A percentile compares a stretch with the other conserved stretches of the same genome.
Conservation (phyloP, 1,140 invertebrate species). For the Antheraea mylitta region DNA sequence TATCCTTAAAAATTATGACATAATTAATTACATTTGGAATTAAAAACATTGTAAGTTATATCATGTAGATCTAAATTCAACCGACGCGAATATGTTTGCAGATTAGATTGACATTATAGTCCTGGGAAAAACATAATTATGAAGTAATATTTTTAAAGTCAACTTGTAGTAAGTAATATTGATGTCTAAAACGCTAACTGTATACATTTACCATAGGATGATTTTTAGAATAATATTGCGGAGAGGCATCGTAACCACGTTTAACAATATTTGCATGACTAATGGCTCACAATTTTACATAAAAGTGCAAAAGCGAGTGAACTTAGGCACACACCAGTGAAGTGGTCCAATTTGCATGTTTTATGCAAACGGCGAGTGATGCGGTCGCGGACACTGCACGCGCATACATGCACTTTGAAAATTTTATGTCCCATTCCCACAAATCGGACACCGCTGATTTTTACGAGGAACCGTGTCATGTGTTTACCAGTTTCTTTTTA, state of each 20-base stretch:
- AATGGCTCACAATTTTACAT: constrained; percentile 66
- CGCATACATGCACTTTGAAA: constrained; percentile 63
- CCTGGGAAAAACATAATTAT: no score
- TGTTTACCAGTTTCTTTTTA: constrained; percentile 19
- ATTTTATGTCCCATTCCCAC: constrained; percentile 72
- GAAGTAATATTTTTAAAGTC: no score
- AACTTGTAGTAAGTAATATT: neutral
- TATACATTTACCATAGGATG: constrained; percentile 18
- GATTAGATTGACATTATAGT: no score
- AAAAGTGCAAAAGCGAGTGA: constrained; percentile 71
- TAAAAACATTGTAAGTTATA: neutral
- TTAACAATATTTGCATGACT: constrained; percentile 73
- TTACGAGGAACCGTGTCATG: constrained; percentile 35
- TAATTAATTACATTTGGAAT: neutral
- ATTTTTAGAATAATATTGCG: constrained; percentile 26
- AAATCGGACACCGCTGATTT: constrained; percentile 55
- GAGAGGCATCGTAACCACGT: constrained; percentile 35
- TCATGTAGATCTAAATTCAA: no score
- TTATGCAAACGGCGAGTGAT: constrained; percentile 66
- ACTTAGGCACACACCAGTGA: constrained; percentile 65
- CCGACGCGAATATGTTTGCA: no score
- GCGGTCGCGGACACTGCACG: constrained; percentile 56
- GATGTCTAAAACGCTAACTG: neutral
- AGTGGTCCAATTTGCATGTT: constrained; percentile 76
- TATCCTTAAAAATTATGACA: constrained; percentile 1